phyloP scores from a whole-genome alignment of 2,888 invertebrate genomes.

The Lepidochrysops patricia region DNA sequence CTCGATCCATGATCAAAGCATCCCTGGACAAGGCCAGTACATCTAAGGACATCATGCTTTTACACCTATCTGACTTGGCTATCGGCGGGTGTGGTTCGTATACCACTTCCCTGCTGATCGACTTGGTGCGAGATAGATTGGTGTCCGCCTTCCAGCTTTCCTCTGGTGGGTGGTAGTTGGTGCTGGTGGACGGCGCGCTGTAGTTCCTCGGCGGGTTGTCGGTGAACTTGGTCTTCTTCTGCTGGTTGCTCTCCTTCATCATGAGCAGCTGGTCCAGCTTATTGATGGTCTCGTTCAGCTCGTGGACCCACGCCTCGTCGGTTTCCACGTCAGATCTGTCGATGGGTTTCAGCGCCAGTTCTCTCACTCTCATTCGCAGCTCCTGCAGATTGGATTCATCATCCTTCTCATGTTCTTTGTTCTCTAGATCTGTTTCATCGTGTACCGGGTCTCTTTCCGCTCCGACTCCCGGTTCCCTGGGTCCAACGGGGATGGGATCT shows the following conservation, averaged over 20 bases:
- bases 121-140: constrained; percentile 48
- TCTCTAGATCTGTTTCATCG: constrained; percentile 43
- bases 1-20: constrained; percentile 54
- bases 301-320: constrained; percentile 83
- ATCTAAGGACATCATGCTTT: constrained; percentile 68
- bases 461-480: constrained; percentile 83
- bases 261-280: constrained; percentile 82
- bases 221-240: constrained; percentile 67
- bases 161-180: constrained; percentile 48
- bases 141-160: constrained; percentile 45
- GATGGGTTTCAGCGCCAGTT: constrained; percentile 82
- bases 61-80: constrained; percentile 52
- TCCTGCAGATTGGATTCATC: constrained; percentile 77
- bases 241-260: constrained; percentile 77
- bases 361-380: constrained; percentile 79
- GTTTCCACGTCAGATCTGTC: constrained; percentile 82
- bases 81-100: constrained; percentile 52
- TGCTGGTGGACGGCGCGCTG: constrained; percentile 58
- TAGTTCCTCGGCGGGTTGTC: constrained; percentile 49
- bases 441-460: constrained; percentile 76
- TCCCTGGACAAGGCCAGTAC: constrained; percentile 60
- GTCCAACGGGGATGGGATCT: constrained; percentile 63
- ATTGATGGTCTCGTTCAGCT: constrained; percentile 84
- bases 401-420: constrained; percentile 46
- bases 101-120: constrained; percentile 53